phyloP scores from a whole-genome alignment of 2,888 invertebrate genomes.

The Lampropteryx suffumata region DNA sequence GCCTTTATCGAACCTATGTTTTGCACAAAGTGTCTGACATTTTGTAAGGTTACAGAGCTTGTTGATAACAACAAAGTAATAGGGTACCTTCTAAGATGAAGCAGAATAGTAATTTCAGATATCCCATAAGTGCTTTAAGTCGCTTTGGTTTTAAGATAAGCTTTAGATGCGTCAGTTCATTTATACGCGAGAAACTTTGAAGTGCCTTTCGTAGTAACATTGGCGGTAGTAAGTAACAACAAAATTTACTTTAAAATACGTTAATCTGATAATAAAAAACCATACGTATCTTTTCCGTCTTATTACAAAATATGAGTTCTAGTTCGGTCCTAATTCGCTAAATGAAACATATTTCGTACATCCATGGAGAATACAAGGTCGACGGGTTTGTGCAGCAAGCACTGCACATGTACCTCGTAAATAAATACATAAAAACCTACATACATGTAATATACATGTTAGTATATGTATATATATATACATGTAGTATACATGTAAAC shows the following conservation, averaged over 20 bases:
- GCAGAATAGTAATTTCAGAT: constrained; percentile 5
- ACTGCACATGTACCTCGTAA: constrained; percentile 17
- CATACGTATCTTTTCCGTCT: too few relatives aligned
- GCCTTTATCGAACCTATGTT: not conserved
- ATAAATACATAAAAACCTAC: too few relatives aligned
- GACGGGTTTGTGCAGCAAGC: constrained; percentile 39
- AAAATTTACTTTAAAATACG: too few relatives aligned
- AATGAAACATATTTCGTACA: constrained; percentile 41
- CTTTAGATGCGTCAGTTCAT: constrained; percentile 8
- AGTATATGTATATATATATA: too few relatives aligned
- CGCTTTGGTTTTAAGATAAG: constrained; percentile 11
- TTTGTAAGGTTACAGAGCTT: not conserved
- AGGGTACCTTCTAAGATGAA: constrained; percentile 4
- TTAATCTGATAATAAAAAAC: too few relatives aligned
- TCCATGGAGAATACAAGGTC: constrained; percentile 45
- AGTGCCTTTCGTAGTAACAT: not conserved
- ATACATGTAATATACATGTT: too few relatives aligned
- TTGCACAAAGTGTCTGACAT: not conserved
- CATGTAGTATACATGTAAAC: constrained; percentile 21
- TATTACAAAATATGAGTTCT: too few relatives aligned
- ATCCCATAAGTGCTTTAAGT: constrained; percentile 16
- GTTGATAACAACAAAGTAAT: constrained; percentile 6
- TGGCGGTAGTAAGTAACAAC: too few relatives aligned
- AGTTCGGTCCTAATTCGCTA: constrained; percentile 13
- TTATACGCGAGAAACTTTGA: constrained; percentile 7